Evolutionary conservation across 23 tunicate species (phyloP).

Genomic region (Pegea sp.): DNA sequence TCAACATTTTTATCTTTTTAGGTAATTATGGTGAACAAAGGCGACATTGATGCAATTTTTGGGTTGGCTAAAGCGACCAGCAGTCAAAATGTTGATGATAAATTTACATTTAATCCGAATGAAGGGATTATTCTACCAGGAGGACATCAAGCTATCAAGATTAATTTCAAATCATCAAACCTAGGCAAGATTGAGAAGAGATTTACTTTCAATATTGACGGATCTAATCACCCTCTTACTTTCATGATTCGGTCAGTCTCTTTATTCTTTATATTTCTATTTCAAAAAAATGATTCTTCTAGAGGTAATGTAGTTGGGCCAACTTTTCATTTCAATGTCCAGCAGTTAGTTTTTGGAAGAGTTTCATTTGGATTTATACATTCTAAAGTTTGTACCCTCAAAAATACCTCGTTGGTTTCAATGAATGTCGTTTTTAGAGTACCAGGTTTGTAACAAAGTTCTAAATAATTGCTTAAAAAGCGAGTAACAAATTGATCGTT

Average conservation of each 20-base stretch:
- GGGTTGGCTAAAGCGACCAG: conserved; percentile 30
- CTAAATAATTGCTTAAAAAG: too few species aligned
- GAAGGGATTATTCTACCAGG: conserved; percentile 86
- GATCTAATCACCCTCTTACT: conserved; percentile 34
- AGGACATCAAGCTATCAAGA: conserved; percentile 63
- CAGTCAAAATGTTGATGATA: conserved; percentile 7
- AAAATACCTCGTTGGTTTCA: conserved; percentile 83
- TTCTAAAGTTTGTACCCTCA: conserved; percentile 43
- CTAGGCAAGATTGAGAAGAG: conserved; percentile 48
- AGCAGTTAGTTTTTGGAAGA: conserved; percentile 46
- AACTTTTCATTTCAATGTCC: conserved; percentile 76
- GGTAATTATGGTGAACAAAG: conserved; percentile 68
- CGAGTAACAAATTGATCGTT: neutral
- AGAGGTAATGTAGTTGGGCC: conserved; percentile 95
- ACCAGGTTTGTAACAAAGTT: conserved; percentile 19
- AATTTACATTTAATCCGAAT: conserved; percentile 55
- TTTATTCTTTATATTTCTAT: neutral
- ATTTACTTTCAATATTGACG: conserved; percentile 66
- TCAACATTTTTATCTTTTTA: too few species aligned
- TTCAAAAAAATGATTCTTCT: neutral
- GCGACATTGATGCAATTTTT: conserved; percentile 89
- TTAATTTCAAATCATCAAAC: conserved; percentile 45
- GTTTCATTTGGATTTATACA: conserved; percentile 90
- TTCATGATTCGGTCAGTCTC: conserved; percentile 19
- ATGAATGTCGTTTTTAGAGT: conserved; percentile 60